These are phyloP conservation scores for Leptodactylus fallax DNA, from an alignment of 2,797 vertebrate genomes.

Conservation along the genomic window DNA sequence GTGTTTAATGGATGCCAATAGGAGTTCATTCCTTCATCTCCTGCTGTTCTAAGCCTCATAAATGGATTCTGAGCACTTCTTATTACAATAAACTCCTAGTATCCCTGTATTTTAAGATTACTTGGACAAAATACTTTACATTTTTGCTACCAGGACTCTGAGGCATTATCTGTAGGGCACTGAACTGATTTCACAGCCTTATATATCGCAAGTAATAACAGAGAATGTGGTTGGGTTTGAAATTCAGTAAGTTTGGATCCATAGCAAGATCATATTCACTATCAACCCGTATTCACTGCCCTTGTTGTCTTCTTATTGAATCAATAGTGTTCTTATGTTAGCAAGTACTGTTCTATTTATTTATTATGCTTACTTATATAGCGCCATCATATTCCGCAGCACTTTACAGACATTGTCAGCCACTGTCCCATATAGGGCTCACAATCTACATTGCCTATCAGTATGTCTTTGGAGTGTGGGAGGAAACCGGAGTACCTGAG, in stretches of 20 bases:
- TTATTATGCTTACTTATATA: too few relatives aligned
- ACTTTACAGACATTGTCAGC: too few relatives aligned
- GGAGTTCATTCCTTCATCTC: slow-evolving; percentile 1
- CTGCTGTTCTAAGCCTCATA: slow-evolving; percentile 47
- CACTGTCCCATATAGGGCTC: too few relatives aligned
- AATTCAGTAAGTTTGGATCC: too few relatives aligned
- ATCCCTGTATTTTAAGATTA: neutral
- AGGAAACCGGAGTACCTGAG: too few relatives aligned
- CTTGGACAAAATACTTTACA: neutral
- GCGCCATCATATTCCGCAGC: too few relatives aligned
- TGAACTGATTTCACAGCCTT: neutral
- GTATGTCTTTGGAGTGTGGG: too few relatives aligned
- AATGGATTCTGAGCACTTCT: slow-evolving; percentile 37
- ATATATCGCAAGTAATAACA: too few relatives aligned
- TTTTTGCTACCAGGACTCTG: neutral
- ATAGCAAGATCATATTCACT: too few relatives aligned
- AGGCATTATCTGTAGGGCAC: neutral
- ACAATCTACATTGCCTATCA: too few relatives aligned
- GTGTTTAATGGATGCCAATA: slow-evolving; percentile 4
- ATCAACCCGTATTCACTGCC: neutral
- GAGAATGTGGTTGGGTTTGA: too few relatives aligned
- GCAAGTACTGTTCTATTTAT: neutral
- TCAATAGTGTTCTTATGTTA: neutral
- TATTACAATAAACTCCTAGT: slow-evolving; percentile 39
- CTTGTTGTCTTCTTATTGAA: neutral